phyloP scores from a whole-genome alignment of 2,797 vertebrate genomes.

The Platalea minor region DNA sequence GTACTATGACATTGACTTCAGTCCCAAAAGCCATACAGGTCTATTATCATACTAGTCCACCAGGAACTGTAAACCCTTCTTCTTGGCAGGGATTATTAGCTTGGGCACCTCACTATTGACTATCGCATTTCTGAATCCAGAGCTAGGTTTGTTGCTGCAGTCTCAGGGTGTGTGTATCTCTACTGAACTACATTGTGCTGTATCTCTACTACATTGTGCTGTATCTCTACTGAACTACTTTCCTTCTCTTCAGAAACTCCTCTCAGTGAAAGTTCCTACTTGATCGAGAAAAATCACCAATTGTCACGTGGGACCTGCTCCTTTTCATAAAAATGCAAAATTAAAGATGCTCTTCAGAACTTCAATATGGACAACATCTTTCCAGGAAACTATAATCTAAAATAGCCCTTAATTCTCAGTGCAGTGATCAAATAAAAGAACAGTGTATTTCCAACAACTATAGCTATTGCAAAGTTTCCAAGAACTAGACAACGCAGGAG shows the following conservation, averaged over 20 bases:
- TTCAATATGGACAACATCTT: background rate
- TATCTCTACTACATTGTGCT: background rate
- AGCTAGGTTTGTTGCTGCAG: background rate
- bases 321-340: background rate
- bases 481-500: background rate
- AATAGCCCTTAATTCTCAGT: background rate
- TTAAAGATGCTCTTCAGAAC: background rate
- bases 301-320: background rate
- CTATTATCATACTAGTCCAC: background rate
- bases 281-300: background rate
- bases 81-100: background rate
- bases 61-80: background rate
- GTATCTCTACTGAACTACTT: background rate
- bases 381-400: background rate
- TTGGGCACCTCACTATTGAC: background rate
- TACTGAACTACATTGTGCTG: background rate
- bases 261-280: background rate
- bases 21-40: background rate
- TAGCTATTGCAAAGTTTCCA: background rate
- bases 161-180: background rate
- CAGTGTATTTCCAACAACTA: background rate
- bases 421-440: background rate
- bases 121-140: background rate
- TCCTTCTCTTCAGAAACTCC: background rate
- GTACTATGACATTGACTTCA: background rate